phyloP scores from a whole-genome alignment of 1,140 invertebrate species.

The Caenorhabditis tropicalis region DNA sequence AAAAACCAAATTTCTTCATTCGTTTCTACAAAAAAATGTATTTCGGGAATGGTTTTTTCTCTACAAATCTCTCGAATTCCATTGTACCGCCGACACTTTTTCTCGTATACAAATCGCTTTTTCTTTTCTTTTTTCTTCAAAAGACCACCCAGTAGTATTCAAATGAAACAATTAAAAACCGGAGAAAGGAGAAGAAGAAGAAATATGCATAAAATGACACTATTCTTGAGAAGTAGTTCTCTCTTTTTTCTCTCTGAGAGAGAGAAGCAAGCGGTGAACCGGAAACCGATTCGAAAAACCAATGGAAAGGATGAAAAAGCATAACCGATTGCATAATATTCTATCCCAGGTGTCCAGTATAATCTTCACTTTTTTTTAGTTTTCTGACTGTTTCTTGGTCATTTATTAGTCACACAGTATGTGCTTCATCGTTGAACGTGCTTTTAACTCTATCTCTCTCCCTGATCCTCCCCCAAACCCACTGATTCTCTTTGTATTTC shows the following conservation, averaged over 20 bases:
- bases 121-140: neutral
- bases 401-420: too few species aligned
- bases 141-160: neutral
- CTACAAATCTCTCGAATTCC: too few species aligned
- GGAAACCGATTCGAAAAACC: conserved; percentile 15
- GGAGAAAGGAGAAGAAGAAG: neutral
- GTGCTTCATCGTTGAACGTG: too few species aligned
- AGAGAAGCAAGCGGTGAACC: neutral
- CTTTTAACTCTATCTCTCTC: too few species aligned
- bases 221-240: neutral
- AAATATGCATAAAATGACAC: neutral
- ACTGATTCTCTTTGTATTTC: neutral
- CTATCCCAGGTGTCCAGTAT: too few species aligned
- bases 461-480: too few species aligned
- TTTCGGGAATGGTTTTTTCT: too few species aligned
- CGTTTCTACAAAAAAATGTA: too few species aligned
- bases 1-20: too few species aligned
- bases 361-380: neutral
- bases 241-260: too few species aligned
- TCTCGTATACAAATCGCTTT: neutral
- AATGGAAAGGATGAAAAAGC: conserved; percentile 6
- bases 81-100: neutral
- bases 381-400: neutral
- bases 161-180: conserved; percentile 35
- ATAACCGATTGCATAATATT: conserved; percentile 26